Conservation (phyloP, 2,797 vertebrate species). For the Phalanger gymnotis region DNA sequence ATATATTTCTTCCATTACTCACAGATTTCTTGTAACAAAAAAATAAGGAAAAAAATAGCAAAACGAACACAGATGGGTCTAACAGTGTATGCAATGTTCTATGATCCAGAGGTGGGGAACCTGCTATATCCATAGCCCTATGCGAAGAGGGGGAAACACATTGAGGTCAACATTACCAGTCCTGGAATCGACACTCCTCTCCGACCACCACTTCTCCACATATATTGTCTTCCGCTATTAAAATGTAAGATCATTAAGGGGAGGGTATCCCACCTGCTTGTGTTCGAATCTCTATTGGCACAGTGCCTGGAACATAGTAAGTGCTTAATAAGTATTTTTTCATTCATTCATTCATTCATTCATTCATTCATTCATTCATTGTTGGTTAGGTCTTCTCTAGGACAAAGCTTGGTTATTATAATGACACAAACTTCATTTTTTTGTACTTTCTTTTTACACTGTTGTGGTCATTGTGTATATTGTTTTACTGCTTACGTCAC, state of each 20-base stretch:
- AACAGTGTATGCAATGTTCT: not conserved
- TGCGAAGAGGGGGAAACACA: not conserved
- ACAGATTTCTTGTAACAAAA: not conserved
- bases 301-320: not conserved
- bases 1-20: not conserved
- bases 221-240: not conserved
- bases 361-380: not conserved
- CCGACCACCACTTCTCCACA: not conserved
- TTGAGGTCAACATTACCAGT: not conserved
- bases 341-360: not conserved
- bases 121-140: not conserved
- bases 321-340: not conserved
- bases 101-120: no score
- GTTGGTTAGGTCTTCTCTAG: not conserved
- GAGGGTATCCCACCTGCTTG: not conserved
- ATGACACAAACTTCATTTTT: not conserved
- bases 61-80: not conserved
- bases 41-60: not conserved
- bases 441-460: not conserved
- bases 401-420: not conserved
- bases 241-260: not conserved
- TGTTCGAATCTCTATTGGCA: not conserved
- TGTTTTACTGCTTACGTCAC: not conserved
- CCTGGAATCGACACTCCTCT: not conserved
- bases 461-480: not conserved